Percentiles rank a stretch among this genome's conserved stretches.
phyloP scores from a whole-genome alignment of 2,113 vertebrate genomes.

The Spea bombifrons region DNA sequence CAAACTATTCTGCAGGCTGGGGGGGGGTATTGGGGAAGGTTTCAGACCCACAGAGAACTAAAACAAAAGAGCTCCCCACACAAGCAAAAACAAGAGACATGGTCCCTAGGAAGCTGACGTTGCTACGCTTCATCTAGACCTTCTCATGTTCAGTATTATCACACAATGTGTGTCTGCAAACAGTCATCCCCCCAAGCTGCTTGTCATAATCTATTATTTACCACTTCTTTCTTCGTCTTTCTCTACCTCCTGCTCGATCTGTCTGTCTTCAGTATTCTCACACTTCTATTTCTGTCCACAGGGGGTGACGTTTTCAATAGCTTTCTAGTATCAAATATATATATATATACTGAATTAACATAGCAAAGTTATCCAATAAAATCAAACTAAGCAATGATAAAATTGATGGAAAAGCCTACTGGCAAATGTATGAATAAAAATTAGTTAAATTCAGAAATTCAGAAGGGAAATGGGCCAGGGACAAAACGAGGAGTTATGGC shows the following conservation, averaged over 20 bases:
- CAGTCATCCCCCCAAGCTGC: slow-evolving; percentile 33
- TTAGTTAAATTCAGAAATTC: no score
- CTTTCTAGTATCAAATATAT: neutral
- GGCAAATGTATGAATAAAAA: neutral
- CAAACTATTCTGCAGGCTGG: neutral
- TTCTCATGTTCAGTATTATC: slow-evolving; percentile 18
- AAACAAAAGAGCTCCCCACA: slow-evolving; percentile 11
- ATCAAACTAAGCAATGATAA: neutral
- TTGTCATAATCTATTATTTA: slow-evolving; percentile 44
- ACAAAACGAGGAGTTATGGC: no score
- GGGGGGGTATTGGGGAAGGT: fast-evolving
- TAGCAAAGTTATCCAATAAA: neutral
- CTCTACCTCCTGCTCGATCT: slow-evolving; percentile 19
- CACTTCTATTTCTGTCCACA: neutral
- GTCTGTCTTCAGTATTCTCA: slow-evolving; percentile 15
- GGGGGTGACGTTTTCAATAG: neutral
- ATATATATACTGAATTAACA: neutral
- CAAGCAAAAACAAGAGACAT: neutral
- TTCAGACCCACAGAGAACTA: neutral
- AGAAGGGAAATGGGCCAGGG: no score
- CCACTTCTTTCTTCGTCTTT: slow-evolving; percentile 21
- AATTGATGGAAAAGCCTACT: neutral
- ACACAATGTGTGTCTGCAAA: slow-evolving; percentile 40
- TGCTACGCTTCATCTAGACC: slow-evolving; percentile 16
- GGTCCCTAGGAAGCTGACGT: neutral